Percentiles rank a stretch among this genome's conserved stretches.
phyloP scores from a whole-genome alignment of 2,888 invertebrate species.

The Nomada ruficornis region DNA sequence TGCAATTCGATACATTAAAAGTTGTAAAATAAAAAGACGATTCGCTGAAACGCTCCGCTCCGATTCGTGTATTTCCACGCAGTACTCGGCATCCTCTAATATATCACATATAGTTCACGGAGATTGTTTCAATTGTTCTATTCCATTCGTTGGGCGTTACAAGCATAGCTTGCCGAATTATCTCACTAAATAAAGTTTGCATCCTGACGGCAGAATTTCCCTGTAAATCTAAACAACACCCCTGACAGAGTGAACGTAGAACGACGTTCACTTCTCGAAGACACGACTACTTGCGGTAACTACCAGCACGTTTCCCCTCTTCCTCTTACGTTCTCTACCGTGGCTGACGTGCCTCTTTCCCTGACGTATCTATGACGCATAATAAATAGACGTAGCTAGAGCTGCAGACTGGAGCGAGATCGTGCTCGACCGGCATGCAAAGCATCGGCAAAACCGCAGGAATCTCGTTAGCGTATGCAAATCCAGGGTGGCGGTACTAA shows the following conservation, averaged over 20 bases:
- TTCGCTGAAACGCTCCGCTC: too few relatives aligned
- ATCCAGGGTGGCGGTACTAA: conserved; percentile 77
- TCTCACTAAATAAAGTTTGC: too few relatives aligned
- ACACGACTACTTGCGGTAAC: conserved; percentile 16
- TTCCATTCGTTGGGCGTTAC: too few relatives aligned
- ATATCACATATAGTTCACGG: too few relatives aligned
- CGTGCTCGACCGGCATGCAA: conserved; percentile 73
- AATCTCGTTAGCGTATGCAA: conserved; percentile 84
- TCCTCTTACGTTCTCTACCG: not conserved
- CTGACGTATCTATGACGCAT: conserved; percentile 74
- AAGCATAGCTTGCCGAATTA: too few relatives aligned
- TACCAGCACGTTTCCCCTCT: not conserved
- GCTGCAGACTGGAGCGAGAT: conserved; percentile 60
- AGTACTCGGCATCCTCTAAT: too few relatives aligned
- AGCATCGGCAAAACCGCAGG: conserved; percentile 80
- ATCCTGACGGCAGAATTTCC: not conserved
- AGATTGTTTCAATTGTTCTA: too few relatives aligned
- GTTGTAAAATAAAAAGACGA: too few relatives aligned
- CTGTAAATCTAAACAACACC: not conserved
- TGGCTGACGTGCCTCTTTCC: conserved; percentile 54
- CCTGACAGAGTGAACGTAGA: not conserved
- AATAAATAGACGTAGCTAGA: conserved; percentile 73
- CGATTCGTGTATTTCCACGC: too few relatives aligned
- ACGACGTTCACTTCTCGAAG: conserved; percentile 9
- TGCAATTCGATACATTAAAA: too few relatives aligned